Evolutionary conservation across 2,888 invertebrate species (phyloP).

Genomic region (Syritta pipiens): DNA sequence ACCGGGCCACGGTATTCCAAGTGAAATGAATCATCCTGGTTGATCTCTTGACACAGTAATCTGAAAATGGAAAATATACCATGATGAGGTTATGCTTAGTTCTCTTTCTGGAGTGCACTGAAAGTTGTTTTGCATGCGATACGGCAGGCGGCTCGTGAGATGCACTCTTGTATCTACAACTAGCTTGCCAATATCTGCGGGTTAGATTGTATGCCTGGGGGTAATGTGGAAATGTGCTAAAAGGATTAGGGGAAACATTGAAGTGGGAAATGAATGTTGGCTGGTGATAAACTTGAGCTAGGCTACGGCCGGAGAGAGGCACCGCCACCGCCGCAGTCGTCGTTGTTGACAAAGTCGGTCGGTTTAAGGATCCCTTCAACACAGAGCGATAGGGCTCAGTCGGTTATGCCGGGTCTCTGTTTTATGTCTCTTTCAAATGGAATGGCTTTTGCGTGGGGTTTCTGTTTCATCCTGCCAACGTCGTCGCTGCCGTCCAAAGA

Average conservation of each 20-base stretch:
- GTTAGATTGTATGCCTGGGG: background rate
- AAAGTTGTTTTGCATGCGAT: conserved; percentile 24
- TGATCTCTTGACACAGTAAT: conserved; percentile 88
- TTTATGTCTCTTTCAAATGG: conserved; percentile 21
- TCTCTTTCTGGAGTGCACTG: conserved; percentile 30
- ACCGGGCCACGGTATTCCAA: conserved; percentile 93
- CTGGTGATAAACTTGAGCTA: conserved; percentile 59
- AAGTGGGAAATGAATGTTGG: conserved; percentile 63
- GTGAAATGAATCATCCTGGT: conserved; percentile 90
- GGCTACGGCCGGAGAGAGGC: background rate
- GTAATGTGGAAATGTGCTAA: conserved; percentile 46
- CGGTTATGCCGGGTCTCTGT: background rate
- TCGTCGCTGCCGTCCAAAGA: background rate
- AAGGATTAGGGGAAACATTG: conserved; percentile 56
- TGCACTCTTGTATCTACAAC: background rate
- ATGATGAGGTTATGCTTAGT: conserved; percentile 52
- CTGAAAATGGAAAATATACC: conserved; percentile 81
- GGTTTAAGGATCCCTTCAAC: conserved; percentile 5
- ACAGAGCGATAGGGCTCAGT: too few species aligned
- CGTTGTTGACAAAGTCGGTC: conserved; percentile 2
- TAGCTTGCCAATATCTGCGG: background rate
- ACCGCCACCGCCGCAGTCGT: too few species aligned
- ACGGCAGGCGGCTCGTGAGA: background rate
- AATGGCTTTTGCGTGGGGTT: background rate
- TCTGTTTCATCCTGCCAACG: background rate